A percentile compares a stretch with the other conserved stretches of the same genome.
Conservation (phyloP, 23 tunicate genomes). For the Phallusia fumigata region DNA sequence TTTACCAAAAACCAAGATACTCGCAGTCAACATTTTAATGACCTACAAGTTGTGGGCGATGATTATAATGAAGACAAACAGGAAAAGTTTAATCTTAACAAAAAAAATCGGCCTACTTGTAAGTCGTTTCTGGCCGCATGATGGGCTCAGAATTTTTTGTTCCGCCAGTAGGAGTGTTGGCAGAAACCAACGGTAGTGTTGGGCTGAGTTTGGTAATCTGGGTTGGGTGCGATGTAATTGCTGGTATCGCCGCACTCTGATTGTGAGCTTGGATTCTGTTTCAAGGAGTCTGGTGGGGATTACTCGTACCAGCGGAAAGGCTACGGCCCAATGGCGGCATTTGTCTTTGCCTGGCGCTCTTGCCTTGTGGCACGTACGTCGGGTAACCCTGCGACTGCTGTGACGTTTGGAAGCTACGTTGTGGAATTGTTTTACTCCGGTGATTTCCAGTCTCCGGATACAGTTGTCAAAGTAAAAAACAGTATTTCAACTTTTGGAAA, state of each 20-base stretch:
- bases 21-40: too few species aligned
- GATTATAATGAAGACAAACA: too few species aligned
- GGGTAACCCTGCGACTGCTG: too few species aligned
- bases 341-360: too few species aligned
- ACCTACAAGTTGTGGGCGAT: too few species aligned
- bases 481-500: too few species aligned
- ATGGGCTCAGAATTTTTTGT: slow-evolving; percentile 85
- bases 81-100: slow-evolving; percentile 49
- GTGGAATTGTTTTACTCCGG: slow-evolving; percentile 52
- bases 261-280: slow-evolving; percentile 52
- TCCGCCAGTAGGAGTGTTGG: slow-evolving; percentile 69
- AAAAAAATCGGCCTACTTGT: slow-evolving; percentile 64
- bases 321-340: too few species aligned
- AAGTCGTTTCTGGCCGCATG: slow-evolving; percentile 58
- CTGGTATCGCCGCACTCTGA: slow-evolving; percentile 61
- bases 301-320: slow-evolving; percentile 52
- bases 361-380: too few species aligned
- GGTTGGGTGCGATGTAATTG: slow-evolving; percentile 72
- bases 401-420: slow-evolving; percentile 39
- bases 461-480: slow-evolving; percentile 35
- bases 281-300: too few species aligned
- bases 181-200: slow-evolving; percentile 57
- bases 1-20: too few species aligned
- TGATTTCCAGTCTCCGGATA: slow-evolving; percentile 46
- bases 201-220: slow-evolving; percentile 74